phyloP scores from a whole-genome alignment of 2,888 invertebrate species.

The Myopa tessellatipennis region DNA sequence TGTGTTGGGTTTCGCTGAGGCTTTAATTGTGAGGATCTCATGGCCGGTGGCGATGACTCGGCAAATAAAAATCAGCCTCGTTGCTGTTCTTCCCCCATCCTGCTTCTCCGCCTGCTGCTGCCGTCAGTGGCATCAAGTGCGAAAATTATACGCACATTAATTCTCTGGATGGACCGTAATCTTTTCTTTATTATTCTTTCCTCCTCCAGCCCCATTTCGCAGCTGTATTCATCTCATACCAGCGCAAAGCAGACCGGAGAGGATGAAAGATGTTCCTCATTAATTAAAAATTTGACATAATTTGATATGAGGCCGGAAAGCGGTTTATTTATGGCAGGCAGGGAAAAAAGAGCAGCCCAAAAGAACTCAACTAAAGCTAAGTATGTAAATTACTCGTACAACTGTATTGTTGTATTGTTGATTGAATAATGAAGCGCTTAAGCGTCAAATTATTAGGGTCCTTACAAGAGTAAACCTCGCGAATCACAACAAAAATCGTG shows the following conservation, averaged over 20 bases:
- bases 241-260: slow-evolving; percentile 2
- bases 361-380: not conserved
- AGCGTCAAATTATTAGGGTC: too few relatives aligned
- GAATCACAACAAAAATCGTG: too few relatives aligned
- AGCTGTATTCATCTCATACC: slow-evolving; percentile 5
- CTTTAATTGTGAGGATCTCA: slow-evolving; percentile 28
- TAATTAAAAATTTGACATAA: slow-evolving; percentile 55
- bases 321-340: slow-evolving; percentile 32
- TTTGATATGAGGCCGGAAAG: slow-evolving; percentile 48
- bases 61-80: not conserved
- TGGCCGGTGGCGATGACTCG: slow-evolving; percentile 1
- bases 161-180: slow-evolving; percentile 41
- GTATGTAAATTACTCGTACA: too few relatives aligned
- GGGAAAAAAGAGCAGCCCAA: not conserved
- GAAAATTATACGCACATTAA: slow-evolving; percentile 54
- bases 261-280: slow-evolving; percentile 52
- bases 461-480: too few relatives aligned
- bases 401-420: too few relatives aligned
- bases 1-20: slow-evolving; percentile 38
- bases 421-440: too few relatives aligned
- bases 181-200: slow-evolving; percentile 42
- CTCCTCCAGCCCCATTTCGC: slow-evolving; percentile 11
- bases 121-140: slow-evolving; percentile 47
- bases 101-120: not conserved
- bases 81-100: not conserved